Conservation (phyloP, 2,888 invertebrate species). For the Diogma glabrata region DNA sequence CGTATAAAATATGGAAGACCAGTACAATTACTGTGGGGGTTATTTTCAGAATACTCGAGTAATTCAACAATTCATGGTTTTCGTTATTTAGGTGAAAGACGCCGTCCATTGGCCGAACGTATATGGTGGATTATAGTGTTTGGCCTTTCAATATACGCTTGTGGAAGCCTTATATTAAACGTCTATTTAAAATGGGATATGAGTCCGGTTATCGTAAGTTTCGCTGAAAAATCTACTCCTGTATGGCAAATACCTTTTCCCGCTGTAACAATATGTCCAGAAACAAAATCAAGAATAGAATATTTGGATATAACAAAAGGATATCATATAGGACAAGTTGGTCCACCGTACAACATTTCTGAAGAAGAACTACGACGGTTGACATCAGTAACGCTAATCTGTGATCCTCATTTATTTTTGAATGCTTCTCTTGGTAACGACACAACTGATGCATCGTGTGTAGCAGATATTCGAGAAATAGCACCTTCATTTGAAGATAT, state of each 20-base stretch:
- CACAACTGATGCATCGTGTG: slow-evolving; percentile 32
- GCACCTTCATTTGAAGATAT: slow-evolving; percentile 43
- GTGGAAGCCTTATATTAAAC: slow-evolving; percentile 46
- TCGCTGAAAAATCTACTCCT: slow-evolving; percentile 48
- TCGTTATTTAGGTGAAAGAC: slow-evolving; percentile 48
- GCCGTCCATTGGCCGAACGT: slow-evolving; percentile 44
- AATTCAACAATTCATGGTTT: slow-evolving; percentile 53
- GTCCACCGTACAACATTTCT: slow-evolving; percentile 6
- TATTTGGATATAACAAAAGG: neutral
- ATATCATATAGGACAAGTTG: slow-evolving; percentile 25
- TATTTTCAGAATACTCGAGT: slow-evolving; percentile 46
- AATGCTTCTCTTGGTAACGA: slow-evolving; percentile 33
- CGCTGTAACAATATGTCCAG: slow-evolving; percentile 18
- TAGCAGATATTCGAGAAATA: slow-evolving; percentile 26
- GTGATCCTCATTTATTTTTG: slow-evolving; percentile 42
- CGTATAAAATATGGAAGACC: slow-evolving; percentile 34
- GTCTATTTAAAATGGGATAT: slow-evolving; percentile 59
- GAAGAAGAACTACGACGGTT: slow-evolving; percentile 16
- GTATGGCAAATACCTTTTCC: slow-evolving; percentile 21
- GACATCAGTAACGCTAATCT: slow-evolving; percentile 45
- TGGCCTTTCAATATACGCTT: slow-evolving; percentile 47
- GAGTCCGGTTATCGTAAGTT: slow-evolving; percentile 60
- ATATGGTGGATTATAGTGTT: slow-evolving; percentile 54
- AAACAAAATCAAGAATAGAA: slow-evolving; percentile 11
- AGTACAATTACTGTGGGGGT: slow-evolving; percentile 37